Base-by-base conservation (phyloP, 2,113 vertebrate species). In the Leptodactylus fuscus region DNA sequence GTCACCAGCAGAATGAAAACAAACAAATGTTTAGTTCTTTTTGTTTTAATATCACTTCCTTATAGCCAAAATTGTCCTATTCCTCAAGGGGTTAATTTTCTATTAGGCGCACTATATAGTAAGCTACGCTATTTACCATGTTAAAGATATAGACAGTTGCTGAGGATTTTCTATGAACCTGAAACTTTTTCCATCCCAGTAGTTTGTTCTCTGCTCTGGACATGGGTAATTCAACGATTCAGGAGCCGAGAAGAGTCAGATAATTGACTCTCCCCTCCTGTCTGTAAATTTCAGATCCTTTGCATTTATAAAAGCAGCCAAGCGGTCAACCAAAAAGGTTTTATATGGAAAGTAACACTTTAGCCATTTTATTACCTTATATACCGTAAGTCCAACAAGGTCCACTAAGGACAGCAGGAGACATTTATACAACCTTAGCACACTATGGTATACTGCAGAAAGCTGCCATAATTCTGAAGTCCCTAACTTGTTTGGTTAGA, bases 221-320 rank as follows among this genome's bases (percentile, higher is more conserved):
- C 55, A 55, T 55, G 34, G 55, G 75, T 78, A 78, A 78, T 78
- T 78, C 75, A 78, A 38, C 55, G 49, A 36, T n/a, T 78, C 75
- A 78, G 75, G 20, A 55, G 49, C 75, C 55, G 75, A 38, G 75
- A 55, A 78, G 49, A 78, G 75, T n/a, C n/a, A n/a, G n/a, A n/a
- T 78, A 78, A 78, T 78, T 55, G 75, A 36, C 75, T 55, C 32
- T 24, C 75, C 34, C 75, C 49, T 55, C 49, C 51, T 48, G 75
- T 24, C 75, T 55, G 29, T 32, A 49, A 18, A n/a, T 24, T 55
- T 55, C 49, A 0, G 29, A 55, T 78, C 24, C 49, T 32, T 36
- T 55, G 22, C 29, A 78, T 78, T 77, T 78, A 55, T 24, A 51
- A 49, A 55, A 55, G 75, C 75, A 78, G 75, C 51, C 75, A 78